Evolutionary conservation across 2,888 invertebrate genomes (phyloP).

Genomic region (Synanthedon myopaeformis): DNA sequence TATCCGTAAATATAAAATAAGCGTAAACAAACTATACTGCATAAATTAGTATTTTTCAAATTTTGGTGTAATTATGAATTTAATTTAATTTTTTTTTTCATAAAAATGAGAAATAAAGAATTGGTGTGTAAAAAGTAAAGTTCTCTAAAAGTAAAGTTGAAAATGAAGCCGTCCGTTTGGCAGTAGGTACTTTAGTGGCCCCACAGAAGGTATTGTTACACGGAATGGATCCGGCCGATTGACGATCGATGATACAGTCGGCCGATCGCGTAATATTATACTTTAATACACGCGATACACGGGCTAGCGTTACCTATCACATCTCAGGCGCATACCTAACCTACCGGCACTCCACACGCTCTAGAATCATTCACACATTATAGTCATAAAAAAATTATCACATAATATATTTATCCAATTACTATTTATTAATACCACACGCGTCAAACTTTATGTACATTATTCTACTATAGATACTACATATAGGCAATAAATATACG

Average conservation of each 20-base stretch:
- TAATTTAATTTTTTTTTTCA: too few species aligned
- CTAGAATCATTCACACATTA: background rate
- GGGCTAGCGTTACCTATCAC: constrained; percentile 64
- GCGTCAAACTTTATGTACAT: background rate
- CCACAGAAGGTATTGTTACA: constrained; percentile 60
- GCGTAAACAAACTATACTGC: too few species aligned
- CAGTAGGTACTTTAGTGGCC: too few species aligned
- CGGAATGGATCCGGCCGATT: constrained; percentile 66
- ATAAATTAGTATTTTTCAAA: too few species aligned
- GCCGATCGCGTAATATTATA: constrained; percentile 61
- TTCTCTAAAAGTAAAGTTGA: too few species aligned
- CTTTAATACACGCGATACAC: constrained; percentile 58
- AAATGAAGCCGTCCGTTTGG: background rate
- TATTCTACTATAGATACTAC: too few species aligned
- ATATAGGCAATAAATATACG: too few species aligned
- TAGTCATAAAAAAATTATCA: background rate
- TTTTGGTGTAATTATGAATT: too few species aligned
- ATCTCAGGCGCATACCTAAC: constrained; percentile 21
- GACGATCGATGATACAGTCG: constrained; percentile 67
- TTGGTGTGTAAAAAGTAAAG: too few species aligned
- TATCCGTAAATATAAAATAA: too few species aligned
- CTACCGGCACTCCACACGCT: background rate
- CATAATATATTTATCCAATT: background rate
- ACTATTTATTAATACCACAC: background rate
- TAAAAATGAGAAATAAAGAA: too few species aligned